phyloP scores from a whole-genome alignment of 1,140 invertebrate species.

The Drosophila virilis region DNA sequence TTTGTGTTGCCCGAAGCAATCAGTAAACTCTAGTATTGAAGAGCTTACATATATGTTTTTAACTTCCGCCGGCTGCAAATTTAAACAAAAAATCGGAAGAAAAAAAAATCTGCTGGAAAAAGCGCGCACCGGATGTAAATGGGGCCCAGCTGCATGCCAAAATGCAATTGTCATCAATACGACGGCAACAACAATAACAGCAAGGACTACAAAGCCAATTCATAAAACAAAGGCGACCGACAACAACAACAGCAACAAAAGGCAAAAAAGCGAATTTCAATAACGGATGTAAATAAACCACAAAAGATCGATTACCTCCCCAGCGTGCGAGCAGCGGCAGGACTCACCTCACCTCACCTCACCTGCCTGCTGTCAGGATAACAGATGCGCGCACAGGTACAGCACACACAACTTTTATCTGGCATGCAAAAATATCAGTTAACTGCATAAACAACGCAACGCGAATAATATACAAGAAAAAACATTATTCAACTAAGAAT shows the following conservation, averaged over 20 bases:
- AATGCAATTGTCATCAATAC: constrained; percentile 78
- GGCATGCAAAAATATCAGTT: constrained; percentile 72
- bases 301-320: constrained; percentile 78
- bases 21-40: constrained; percentile 31
- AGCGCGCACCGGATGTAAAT: constrained; percentile 70
- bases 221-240: constrained; percentile 67
- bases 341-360: constrained; percentile 9
- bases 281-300: constrained; percentile 82
- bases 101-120: constrained; percentile 70
- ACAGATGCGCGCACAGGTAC: constrained; percentile 70
- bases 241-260: constrained; percentile 23
- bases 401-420: constrained; percentile 27
- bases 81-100: constrained; percentile 30
- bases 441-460: constrained; percentile 44
- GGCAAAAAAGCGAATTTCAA: constrained; percentile 72
- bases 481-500: constrained; percentile 38
- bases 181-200: constrained; percentile 23
- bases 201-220: constrained; percentile 62
- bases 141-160: constrained; percentile 70
- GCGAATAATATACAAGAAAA: constrained; percentile 36
- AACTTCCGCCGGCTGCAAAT: constrained; percentile 62
- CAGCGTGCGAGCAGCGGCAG: constrained; percentile 58
- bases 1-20: too few relatives aligned
- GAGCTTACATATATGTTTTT: constrained; percentile 29
- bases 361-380: constrained; percentile 70